A percentile compares a stretch with the other conserved stretches of the same genome.
phyloP scores from a whole-genome alignment of 2,113 vertebrate species.

The Lagopus muta region DNA sequence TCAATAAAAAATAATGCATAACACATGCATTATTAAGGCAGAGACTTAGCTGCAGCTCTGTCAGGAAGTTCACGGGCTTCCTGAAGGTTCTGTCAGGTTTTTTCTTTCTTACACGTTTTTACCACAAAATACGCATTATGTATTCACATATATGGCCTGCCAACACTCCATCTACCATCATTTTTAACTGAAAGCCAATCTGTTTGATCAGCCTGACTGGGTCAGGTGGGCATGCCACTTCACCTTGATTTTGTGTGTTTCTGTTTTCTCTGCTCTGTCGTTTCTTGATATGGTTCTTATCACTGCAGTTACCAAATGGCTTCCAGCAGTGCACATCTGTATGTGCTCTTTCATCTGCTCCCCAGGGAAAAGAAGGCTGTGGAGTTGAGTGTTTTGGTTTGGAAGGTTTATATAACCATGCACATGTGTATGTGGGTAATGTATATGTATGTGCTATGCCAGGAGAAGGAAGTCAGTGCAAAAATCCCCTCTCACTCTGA shows the following conservation, averaged over 20 bases:
- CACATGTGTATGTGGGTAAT: neutral
- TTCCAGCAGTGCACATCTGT: slow-evolving; percentile 52
- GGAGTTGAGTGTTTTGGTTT: neutral
- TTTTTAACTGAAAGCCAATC: neutral
- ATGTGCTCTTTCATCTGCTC: slow-evolving; percentile 54
- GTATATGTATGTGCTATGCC: neutral
- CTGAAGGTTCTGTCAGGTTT: neutral
- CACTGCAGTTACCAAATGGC: slow-evolving; percentile 25
- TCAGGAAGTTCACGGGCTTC: slow-evolving; percentile 13
- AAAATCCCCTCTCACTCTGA: neutral
- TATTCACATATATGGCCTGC: neutral
- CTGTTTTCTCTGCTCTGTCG: neutral
- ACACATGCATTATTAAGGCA: slow-evolving; percentile 49
- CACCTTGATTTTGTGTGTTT: neutral
- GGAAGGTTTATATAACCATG: slow-evolving; percentile 10
- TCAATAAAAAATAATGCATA: slow-evolving; percentile 64
- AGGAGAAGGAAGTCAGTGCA: neutral
- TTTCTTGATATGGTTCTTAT: neutral
- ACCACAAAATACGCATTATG: neutral
- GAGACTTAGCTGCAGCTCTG: slow-evolving; percentile 23
- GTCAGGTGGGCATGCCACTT: neutral
- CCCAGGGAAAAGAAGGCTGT: neutral
- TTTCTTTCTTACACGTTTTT: neutral
- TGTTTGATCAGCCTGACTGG: neutral
- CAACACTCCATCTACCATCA: neutral